These are phyloP conservation scores for Psettodes erumei DNA, from an alignment of 2,113 vertebrate species.

Conservation along the genomic window DNA sequence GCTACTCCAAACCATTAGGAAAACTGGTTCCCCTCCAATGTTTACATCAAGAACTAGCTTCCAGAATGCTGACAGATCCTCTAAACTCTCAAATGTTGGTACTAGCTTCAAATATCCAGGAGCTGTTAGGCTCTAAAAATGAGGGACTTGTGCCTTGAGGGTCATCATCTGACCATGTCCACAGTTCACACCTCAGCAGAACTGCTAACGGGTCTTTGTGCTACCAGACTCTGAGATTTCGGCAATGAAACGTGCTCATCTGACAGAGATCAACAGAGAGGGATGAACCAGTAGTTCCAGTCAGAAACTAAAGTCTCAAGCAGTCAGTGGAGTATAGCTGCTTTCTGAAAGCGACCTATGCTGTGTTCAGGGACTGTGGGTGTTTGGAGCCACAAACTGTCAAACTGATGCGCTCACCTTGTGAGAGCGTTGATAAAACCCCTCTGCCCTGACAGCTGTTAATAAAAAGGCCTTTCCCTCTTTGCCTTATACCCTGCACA, in stretches of 20 bases:
- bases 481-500: constrained; percentile 48
- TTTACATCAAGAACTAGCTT: not conserved
- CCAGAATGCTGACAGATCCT: no score
- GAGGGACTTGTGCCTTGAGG: not conserved
- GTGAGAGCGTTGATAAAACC: not conserved
- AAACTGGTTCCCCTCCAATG: not conserved
- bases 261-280: no score
- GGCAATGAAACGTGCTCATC: not conserved
- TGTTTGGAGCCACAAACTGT: not conserved
- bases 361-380: not conserved
- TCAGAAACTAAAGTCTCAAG: not conserved
- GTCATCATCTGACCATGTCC: not conserved
- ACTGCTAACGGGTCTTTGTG: not conserved
- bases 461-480: constrained; percentile 44
- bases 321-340: no score
- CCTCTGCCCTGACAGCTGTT: constrained; percentile 34
- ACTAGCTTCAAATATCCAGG: no score
- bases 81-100: no score
- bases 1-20: no score
- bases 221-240: not conserved
- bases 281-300: no score
- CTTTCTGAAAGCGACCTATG: not conserved
- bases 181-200: not conserved
- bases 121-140: no score
- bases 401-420: not conserved